Evolutionary conservation across 2,888 invertebrate species (phyloP).

Genomic region (Phytoseiulus persimilis): DNA sequence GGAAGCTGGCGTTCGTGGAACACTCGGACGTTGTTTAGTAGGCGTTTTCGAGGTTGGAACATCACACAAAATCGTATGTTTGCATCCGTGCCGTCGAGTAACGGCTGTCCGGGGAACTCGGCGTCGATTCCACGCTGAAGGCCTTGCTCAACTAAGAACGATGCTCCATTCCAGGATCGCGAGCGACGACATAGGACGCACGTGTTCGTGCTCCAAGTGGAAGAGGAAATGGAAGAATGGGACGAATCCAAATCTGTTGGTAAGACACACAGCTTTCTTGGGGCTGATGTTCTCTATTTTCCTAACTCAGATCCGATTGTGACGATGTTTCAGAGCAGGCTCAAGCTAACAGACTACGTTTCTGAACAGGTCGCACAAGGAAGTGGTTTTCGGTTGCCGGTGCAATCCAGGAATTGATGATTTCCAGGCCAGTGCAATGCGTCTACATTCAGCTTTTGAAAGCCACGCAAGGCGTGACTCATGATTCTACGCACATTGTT

Average conservation of each 20-base stretch:
- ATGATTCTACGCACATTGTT: background rate
- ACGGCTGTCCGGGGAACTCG: no score
- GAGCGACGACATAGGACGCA: conserved; percentile 88
- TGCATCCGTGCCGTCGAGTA: background rate
- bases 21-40: conserved; percentile 74
- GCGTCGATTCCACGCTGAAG: no score
- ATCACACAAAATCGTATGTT: background rate
- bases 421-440: conserved; percentile 85
- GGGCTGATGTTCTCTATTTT: no score
- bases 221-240: conserved; percentile 87
- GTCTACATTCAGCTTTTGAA: conserved; percentile 57
- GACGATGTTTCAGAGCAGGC: background rate
- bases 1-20: conserved; percentile 89
- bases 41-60: conserved; percentile 83
- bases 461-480: background rate
- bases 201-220: conserved; percentile 86
- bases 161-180: conserved; percentile 60
- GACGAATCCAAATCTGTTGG: conserved; percentile 79
- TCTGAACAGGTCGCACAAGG: conserved; percentile 64
- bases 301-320: conserved; percentile 24
- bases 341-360: conserved; percentile 12
- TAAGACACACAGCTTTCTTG: conserved; percentile 46
- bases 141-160: background rate
- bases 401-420: conserved; percentile 72
- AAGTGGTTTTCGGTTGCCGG: conserved; percentile 89